phyloP scores from a whole-genome alignment of 1,140 invertebrate genomes.

The Drosophila fuyamai region DNA sequence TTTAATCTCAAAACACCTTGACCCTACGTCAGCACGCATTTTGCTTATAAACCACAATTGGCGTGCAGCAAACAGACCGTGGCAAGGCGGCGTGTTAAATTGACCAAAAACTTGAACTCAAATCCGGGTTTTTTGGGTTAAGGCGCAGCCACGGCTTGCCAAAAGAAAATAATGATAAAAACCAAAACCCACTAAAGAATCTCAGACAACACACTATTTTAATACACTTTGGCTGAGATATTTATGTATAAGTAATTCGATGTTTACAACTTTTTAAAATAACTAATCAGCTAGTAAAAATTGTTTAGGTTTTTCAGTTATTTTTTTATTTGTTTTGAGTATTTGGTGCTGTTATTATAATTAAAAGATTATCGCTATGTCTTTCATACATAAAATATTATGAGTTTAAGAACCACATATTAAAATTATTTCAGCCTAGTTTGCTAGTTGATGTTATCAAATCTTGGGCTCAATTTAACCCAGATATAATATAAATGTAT shows the following conservation, averaged over 20 bases:
- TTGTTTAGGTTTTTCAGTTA: no score
- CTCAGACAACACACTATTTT: neutral
- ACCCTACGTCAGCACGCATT: conserved; percentile 48
- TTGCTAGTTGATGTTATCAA: neutral
- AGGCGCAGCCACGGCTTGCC: conserved; percentile 27
- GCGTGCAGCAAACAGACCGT: conserved; percentile 43
- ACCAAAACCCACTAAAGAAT: neutral
- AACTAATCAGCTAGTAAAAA: no score
- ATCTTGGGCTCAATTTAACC: neutral
- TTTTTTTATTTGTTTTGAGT: no score
- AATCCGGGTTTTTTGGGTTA: conserved; percentile 27
- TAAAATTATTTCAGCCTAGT: no score
- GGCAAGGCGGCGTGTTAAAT: conserved; percentile 51
- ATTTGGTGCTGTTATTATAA: no score
- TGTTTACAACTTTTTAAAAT: no score
- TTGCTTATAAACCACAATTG: conserved; percentile 15
- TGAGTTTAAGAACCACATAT: no score
- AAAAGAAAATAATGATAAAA: conserved; percentile 16
- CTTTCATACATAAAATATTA: no score
- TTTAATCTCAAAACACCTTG: conserved; percentile 35
- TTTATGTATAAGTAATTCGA: neutral
- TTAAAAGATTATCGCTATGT: no score
- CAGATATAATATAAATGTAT: neutral
- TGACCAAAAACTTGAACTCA: conserved; percentile 56
- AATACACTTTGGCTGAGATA: conserved; percentile 1